Base-by-base conservation (phyloP, 2,113 vertebrate genomes). In the Periophthalmus modestus region DNA sequence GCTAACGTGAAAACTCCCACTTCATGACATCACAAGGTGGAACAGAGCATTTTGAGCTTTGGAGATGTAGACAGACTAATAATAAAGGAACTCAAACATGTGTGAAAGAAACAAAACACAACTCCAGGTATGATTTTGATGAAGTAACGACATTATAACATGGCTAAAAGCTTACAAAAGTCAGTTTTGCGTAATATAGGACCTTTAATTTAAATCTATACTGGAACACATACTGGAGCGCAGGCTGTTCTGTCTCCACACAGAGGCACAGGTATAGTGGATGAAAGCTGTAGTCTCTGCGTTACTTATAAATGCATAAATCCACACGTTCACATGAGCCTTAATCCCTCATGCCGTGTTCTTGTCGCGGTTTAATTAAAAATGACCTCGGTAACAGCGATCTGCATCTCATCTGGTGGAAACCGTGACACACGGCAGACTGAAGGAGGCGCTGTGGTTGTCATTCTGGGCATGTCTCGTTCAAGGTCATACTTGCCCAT, bases 351-450 rank as follows among this genome's bases (percentile, higher is more conserved):
- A 85, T 87, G 89, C 84, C 88, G 82, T 88, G 85, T 91, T 88
- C 88, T 90, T 85, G 87, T 90, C 90, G 88, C 81, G 72, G 78
- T 92, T 92, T 93, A 93, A 93, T 93, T 92, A 93, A 92, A 93
- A 88, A 84, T 92, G 89, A 92, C 88, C 88, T 88, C 87, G 58
- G 88, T 93, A 89, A 85, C 89, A 91, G 89, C 89, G 88, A 89
- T 93, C 88, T 90, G 85, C 88, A 90, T 92, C 85, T 92, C 90
- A 91, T 93, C 91, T 89, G 78, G 76, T 72, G 85, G 79, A 70
- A 82, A 78, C 78, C 82, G 71, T 87, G 82, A 85, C 80, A 68
- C 69, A 75, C 70, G 78, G 63, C 66, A 69, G 82, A 78, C 52
- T 78, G 80, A 81, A 82, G 77, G 68, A 80, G 79, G 75, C 71